phyloP scores from a whole-genome alignment of 2,888 invertebrate species.

The Crioceris asparagi region DNA sequence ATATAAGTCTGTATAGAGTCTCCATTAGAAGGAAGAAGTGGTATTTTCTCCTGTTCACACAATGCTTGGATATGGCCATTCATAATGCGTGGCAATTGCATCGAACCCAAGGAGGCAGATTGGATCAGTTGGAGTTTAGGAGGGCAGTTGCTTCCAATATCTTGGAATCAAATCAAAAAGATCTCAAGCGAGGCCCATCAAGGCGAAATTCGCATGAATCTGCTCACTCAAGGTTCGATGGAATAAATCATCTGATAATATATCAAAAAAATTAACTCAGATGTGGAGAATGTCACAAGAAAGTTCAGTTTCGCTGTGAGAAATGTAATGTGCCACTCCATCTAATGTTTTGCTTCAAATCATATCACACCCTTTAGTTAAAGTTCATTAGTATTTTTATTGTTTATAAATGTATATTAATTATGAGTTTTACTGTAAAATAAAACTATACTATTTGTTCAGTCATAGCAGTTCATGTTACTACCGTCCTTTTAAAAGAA shows the following conservation, averaged over 20 bases:
- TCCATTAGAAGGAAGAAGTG: neutral
- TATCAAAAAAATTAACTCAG: constrained; percentile 3
- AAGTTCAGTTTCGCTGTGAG: constrained; percentile 2
- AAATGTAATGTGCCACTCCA: constrained; percentile 5
- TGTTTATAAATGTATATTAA: constrained; percentile 1
- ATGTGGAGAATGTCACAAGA: constrained; percentile 5
- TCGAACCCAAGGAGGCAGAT: neutral
- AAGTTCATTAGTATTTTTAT: constrained; percentile 1
- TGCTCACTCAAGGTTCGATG: neutral
- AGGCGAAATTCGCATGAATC: neutral
- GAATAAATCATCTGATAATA: constrained; percentile 1
- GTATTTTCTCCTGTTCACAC: neutral
- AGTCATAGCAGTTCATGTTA: constrained; percentile 1
- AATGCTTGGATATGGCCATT: neutral
- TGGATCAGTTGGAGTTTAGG: neutral
- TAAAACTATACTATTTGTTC: neutral
- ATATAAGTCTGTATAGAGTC: neutral
- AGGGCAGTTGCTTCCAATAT: neutral
- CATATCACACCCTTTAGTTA: constrained; percentile 1
- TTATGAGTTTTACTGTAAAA: neutral
- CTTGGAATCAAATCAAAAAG: neutral
- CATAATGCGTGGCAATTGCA: neutral
- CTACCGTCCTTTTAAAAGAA: constrained; percentile 8
- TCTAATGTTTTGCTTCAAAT: constrained; percentile 2
- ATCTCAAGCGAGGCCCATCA: neutral